Percentiles rank a stretch among this genome's conserved stretches.
These are phyloP conservation scores for Tachysurus vachellii DNA, from an alignment of 2,113 vertebrate species.

Conservation along the genomic window DNA sequence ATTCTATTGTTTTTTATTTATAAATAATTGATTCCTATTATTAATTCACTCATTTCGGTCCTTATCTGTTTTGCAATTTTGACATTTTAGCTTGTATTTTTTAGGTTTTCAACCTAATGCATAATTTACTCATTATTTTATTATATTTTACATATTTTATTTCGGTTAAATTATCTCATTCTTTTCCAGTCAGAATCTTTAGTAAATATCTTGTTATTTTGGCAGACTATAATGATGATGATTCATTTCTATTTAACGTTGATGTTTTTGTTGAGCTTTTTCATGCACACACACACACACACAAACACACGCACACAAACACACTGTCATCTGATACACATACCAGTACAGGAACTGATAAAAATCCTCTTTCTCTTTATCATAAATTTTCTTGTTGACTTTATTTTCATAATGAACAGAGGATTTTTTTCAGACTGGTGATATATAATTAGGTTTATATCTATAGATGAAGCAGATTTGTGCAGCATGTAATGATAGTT, in stretches of 20 bases:
- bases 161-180: not conserved
- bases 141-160: not conserved
- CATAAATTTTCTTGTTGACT: not conserved
- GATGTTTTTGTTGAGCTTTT: too few species aligned
- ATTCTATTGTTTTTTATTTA: not conserved
- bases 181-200: not conserved
- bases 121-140: not conserved
- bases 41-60: too few species aligned
- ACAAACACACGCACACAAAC: too few species aligned
- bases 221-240: not conserved
- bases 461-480: conserved; percentile 42
- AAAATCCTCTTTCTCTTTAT: too few species aligned
- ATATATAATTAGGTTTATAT: conserved; percentile 23
- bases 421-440: conserved; percentile 4
- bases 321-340: not conserved
- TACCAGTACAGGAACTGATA: too few species aligned
- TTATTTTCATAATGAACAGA: not conserved
- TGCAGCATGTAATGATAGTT: conserved; percentile 37
- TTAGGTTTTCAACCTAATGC: too few species aligned
- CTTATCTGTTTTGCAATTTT: too few species aligned
- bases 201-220: not conserved
- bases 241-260: too few species aligned
- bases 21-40: too few species aligned
- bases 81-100: too few species aligned
- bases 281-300: too few species aligned